Percentiles rank a stretch among this genome's conserved stretches.
phyloP scores from a whole-genome alignment of 2,113 vertebrate species.

The Xerus inauris region DNA sequence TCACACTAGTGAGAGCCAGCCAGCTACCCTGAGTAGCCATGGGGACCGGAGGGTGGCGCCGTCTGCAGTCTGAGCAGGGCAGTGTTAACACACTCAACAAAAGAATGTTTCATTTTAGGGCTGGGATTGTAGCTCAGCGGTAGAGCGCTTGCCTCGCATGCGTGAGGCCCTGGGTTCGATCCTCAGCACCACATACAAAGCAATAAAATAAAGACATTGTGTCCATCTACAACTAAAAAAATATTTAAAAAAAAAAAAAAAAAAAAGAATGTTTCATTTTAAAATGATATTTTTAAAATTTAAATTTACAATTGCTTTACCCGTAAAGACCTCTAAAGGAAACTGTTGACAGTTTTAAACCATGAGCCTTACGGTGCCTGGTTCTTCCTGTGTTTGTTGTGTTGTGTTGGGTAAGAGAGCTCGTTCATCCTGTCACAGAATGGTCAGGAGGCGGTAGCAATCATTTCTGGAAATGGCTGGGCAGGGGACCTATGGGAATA shows the following conservation, averaged over 20 bases:
- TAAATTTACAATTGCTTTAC: background rate
- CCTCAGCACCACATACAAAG: no score
- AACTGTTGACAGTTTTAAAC: background rate
- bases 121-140: no score
- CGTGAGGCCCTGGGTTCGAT: no score
- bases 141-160: no score
- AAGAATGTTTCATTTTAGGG: background rate
- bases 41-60: background rate
- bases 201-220: no score
- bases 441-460: conserved; percentile 13
- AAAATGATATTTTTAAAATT: background rate
- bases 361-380: background rate
- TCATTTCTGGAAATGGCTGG: conserved; percentile 3
- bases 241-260: no score
- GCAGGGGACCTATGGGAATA: background rate
- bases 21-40: background rate
- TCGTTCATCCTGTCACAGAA: conserved; percentile 47
- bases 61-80: background rate
- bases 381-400: conserved; percentile 71
- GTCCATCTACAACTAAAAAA: no score
- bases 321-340: background rate
- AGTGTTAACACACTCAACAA: background rate
- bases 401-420: conserved; percentile 36
- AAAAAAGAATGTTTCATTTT: background rate
- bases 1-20: background rate